Evolutionary conservation across 1,140 invertebrate genomes (phyloP).

Genomic region (Danaus melanippus): DNA sequence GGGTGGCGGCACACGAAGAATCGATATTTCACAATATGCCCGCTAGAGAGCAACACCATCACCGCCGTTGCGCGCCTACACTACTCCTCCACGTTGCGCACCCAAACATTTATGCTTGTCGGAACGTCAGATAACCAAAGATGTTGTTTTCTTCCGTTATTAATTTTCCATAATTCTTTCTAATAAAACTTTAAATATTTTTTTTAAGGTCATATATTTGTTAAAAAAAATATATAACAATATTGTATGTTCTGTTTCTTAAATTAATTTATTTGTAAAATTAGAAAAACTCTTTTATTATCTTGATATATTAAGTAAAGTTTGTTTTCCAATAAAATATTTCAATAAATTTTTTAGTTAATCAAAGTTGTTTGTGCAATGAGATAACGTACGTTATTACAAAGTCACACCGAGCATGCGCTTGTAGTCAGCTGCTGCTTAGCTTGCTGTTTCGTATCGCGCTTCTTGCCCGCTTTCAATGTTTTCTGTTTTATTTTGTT

Average conservation of each 20-base stretch:
- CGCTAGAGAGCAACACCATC: constrained; percentile 66
- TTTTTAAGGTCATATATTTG: too few relatives aligned
- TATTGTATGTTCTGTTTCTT: too few relatives aligned
- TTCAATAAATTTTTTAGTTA: neutral
- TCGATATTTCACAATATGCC: constrained; percentile 71
- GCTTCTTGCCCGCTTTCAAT: constrained; percentile 74
- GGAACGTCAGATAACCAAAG: constrained; percentile 27
- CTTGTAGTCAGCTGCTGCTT: constrained; percentile 72
- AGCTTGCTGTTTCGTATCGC: constrained; percentile 73
- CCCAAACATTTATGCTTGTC: constrained; percentile 43
- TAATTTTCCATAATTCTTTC: too few relatives aligned
- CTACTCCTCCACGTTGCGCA: constrained; percentile 66
- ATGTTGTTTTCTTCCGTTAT: neutral
- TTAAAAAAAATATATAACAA: too few relatives aligned
- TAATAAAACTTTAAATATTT: too few relatives aligned
- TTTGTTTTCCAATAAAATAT: constrained; percentile 2
- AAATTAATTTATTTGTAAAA: too few relatives aligned
- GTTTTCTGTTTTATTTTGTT: constrained; percentile 74
- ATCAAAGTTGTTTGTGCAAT: constrained; percentile 3
- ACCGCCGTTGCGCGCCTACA: constrained; percentile 63
- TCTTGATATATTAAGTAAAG: neutral
- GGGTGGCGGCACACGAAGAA: constrained; percentile 61
- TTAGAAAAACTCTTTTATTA: too few relatives aligned
- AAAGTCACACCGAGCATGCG: constrained; percentile 52
- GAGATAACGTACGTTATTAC: constrained; percentile 24